Conservation (phyloP, 2,113 vertebrate species). For the Neoarius graeffei region DNA sequence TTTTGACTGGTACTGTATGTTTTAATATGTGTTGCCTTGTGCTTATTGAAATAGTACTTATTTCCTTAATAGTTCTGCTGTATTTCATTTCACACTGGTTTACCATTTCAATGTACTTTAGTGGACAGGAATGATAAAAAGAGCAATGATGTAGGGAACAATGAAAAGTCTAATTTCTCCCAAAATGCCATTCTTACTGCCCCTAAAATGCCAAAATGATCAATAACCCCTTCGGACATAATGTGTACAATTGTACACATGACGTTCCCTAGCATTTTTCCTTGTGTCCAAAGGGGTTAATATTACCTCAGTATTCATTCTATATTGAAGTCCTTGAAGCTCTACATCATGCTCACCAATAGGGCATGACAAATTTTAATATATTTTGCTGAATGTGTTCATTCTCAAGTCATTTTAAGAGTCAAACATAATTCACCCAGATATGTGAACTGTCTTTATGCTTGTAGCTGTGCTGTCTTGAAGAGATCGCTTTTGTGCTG, state of each 20-base stretch:
- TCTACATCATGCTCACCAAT: neutral
- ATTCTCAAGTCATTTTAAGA: neutral
- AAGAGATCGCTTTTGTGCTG: neutral
- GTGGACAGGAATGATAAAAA: neutral
- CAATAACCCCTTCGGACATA: too few relatives aligned
- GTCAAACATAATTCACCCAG: neutral
- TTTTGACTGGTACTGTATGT: too few relatives aligned
- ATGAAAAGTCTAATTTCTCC: neutral
- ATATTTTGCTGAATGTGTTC: neutral
- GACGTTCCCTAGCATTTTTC: too few relatives aligned
- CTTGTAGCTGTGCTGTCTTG: neutral
- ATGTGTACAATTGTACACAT: too few relatives aligned
- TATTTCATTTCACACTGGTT: conserved; percentile 53
- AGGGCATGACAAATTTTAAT: neutral
- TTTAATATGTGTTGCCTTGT: neutral
- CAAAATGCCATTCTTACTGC: neutral
- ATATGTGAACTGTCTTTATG: neutral
- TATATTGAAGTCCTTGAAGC: neutral
- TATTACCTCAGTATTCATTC: neutral
- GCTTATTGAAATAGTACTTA: conserved; percentile 22
- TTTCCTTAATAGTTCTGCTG: conserved; percentile 43
- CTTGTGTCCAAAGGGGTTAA: neutral
- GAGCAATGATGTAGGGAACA: neutral
- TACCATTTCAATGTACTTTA: conserved; percentile 38
- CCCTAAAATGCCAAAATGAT: neutral